Conservation (phyloP, 2,797 vertebrate species). For the Galago senegalensis region DNA sequence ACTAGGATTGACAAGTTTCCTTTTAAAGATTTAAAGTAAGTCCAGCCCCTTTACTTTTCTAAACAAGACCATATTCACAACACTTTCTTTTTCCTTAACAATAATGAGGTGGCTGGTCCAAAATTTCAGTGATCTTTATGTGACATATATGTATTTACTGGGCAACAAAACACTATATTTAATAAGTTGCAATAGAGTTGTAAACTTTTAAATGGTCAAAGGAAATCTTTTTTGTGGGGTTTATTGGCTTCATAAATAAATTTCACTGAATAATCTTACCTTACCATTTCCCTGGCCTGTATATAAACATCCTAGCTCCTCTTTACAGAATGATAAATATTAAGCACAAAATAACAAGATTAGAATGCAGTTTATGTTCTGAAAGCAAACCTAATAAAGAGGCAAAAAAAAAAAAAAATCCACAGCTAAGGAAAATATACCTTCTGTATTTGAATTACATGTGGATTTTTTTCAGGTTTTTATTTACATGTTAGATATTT, state of each 20-base stretch:
- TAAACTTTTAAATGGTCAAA: constrained; percentile 84
- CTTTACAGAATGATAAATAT: constrained; percentile 64
- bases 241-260: constrained; percentile 84
- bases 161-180: constrained; percentile 83
- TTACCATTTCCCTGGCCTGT: constrained; percentile 52
- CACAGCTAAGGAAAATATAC: constrained; percentile 22
- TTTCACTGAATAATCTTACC: constrained; percentile 72
- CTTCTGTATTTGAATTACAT: constrained; percentile 42
- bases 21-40: constrained; percentile 77
- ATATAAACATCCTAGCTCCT: constrained; percentile 54
- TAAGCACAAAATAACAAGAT: constrained; percentile 64
- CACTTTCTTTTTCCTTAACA: neutral
- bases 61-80: constrained; percentile 64
- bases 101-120: constrained; percentile 58
- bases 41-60: constrained; percentile 73
- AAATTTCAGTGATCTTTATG: constrained; percentile 77
- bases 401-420: neutral
- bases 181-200: constrained; percentile 84
- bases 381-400: constrained; percentile 51
- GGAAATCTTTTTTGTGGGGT: constrained; percentile 76
- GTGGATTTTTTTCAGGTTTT: neutral
- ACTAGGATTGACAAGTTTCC: constrained; percentile 82
- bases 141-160: constrained; percentile 80
- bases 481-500: neutral
- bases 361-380: constrained; percentile 71